phyloP scores from a whole-genome alignment of 2,113 vertebrate species.

The Rhinopomastus cyanomelas region DNA sequence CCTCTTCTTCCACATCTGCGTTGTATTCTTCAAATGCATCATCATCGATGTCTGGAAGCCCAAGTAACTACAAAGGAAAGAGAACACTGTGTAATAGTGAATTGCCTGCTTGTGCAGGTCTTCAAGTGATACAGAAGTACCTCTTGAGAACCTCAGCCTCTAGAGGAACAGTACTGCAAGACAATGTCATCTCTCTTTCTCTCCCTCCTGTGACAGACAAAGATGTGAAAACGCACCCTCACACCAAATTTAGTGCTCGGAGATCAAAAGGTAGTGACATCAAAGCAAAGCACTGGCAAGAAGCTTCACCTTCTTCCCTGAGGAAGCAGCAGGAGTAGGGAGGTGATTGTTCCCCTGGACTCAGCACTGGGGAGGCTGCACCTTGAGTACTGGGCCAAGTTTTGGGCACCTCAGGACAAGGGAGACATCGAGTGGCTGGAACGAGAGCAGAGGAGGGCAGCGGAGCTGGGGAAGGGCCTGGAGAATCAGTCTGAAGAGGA shows the following conservation, averaged over 20 bases:
- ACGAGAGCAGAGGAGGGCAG: too few relatives aligned
- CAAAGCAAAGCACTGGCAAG: constrained; percentile 3
- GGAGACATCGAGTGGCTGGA: too few relatives aligned
- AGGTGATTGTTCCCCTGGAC: too few relatives aligned
- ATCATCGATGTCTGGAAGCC: constrained; percentile 94
- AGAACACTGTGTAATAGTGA: constrained; percentile 37
- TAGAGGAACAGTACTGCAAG: neutral
- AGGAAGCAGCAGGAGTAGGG: too few relatives aligned
- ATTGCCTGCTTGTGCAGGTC: neutral
- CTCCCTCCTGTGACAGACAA: neutral
- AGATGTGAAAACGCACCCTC: neutral
- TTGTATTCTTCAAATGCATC: constrained; percentile 96
- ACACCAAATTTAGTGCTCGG: constrained; percentile 27
- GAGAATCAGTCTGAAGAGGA: too few relatives aligned
- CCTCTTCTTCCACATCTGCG: constrained; percentile 95
- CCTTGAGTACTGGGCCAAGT: too few relatives aligned
- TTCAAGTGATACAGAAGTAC: neutral
- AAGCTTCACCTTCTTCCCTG: neutral
- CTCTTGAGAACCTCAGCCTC: neutral
- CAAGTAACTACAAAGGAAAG: constrained; percentile 84
- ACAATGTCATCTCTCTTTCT: neutral
- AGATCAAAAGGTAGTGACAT: constrained; percentile 16
- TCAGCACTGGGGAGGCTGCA: too few relatives aligned
- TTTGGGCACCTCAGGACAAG: too few relatives aligned
- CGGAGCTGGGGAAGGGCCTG: too few relatives aligned